Evolutionary conservation across 2,797 vertebrate genomes (phyloP), one percentile per base, ranked within the genome.

Genomic region (Todus mexicanus): DNA sequence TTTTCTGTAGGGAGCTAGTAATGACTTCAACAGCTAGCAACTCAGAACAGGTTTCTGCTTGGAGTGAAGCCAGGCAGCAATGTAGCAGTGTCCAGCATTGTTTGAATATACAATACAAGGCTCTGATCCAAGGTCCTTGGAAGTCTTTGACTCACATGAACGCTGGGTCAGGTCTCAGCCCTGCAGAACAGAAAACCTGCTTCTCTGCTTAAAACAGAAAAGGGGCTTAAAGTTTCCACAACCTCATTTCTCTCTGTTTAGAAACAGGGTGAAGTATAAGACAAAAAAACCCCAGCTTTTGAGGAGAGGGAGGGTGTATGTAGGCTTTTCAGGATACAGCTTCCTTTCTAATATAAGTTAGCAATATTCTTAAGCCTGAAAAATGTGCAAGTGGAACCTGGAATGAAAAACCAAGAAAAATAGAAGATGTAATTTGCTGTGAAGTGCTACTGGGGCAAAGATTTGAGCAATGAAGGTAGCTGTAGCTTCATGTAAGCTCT

Each of bases 91-190:
- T 89, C 82, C 89, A 91, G 69, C 66, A 91, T 50, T 95, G 93
- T 92, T 26, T 66, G 68, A 75, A 54, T 59, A 50, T n/a, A 92
- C 72, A 93, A 86, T 75, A 93, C 16, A 70, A 88, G 87, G 79
- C 80, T 87, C 87, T 84, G 79, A 86, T 90, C 87, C 84, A 95
- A 93, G 20, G 31, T 33, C 38, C 73, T 85, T 80, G 83, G 27
- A 90, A 91, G 89, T 84, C n/a, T 92, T 15, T 65, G 51, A 90
- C 63, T 93, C 91, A 43, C 19, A 45, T 33, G 84, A 89, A 81
- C 45, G 33, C 5, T 72, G 57, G 60, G 35, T 59, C 54, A 91
- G n/a, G 40, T 43, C 63, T 93, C 38, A 35, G 35, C 68, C 84
- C 61, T 68, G 73, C 60, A 70, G 51, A 93, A 68, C 60, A 90